Conservation (phyloP, 2,888 invertebrate species). For the Pachydiplax longipennis region DNA sequence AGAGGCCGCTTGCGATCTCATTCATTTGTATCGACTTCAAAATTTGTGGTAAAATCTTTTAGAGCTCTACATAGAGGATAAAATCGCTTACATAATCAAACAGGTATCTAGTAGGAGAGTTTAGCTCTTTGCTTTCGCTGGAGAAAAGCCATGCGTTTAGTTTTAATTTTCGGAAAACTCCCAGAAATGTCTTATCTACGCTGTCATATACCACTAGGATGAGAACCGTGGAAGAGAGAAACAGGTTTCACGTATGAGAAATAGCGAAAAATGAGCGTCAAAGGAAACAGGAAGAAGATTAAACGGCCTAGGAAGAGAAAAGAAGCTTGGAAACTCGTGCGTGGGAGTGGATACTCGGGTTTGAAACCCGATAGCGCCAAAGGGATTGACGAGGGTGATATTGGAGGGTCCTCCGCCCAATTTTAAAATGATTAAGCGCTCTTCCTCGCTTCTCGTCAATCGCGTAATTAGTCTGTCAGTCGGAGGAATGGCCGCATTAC, state of each 20-base stretch:
- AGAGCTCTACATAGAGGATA: no score
- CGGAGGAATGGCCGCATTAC: not conserved
- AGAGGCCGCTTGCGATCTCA: no score
- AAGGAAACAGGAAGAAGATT: not conserved
- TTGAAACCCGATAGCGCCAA: not conserved
- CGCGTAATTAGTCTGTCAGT: slow-evolving; percentile 10
- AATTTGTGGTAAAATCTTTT: no score
- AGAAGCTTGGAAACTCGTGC: not conserved
- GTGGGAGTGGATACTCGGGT: not conserved
- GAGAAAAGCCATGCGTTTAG: no score
- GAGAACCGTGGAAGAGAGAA: no score
- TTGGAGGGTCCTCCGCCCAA: not conserved
- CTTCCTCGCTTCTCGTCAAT: not conserved
- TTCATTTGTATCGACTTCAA: no score
- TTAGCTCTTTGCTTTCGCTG: no score
- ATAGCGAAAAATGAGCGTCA: not conserved
- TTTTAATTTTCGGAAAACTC: no score
- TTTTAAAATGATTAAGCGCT: slow-evolving; percentile 5
- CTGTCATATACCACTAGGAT: no score
- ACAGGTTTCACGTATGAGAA: not conserved
- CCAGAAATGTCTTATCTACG: no score
- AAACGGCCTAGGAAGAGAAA: not conserved
- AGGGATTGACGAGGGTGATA: not conserved
- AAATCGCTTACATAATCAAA: no score
- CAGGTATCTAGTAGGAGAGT: no score